Base-by-base conservation (phyloP, 2,113 vertebrate species). In the Labeo rohita region DNA sequence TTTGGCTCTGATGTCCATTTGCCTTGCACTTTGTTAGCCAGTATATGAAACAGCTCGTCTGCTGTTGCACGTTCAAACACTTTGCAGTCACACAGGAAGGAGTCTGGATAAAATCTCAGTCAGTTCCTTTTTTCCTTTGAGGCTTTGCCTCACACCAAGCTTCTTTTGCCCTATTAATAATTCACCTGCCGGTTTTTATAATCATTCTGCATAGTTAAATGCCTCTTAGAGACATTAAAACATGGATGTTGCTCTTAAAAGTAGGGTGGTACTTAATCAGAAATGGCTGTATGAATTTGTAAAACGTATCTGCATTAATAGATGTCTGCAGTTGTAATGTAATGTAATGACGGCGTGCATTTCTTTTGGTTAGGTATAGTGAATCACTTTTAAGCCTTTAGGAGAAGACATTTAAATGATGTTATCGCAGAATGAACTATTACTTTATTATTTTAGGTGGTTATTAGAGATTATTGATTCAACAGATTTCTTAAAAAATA, bases 111-210 rank as follows among this genome's bases (percentile, higher is more conserved):
- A 52, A 85, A 50, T 66, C n/a, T 49, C 43, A 47, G 39, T 39
- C 49, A 43, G n/a, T 49, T 77, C 59, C 34, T 85, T 65, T 66
- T 49, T 50, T 66, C 74, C 61, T 77, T 54, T n/a, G 18, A 43
- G 54, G 18, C 10, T 18, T 68, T 81, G 39, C 39, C 13, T 65
- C 45, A 45, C 36, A 80, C 43, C 10, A 47, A 6, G n/a, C 12
- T 47, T 16, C n/a, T 81, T 66, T 79, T n/a, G 10, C 16, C 59
- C 59, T 85, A 54, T 78, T 85, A 85, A 85, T 85, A 78, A 85
- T 78, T 78, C 73, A 85, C 74, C 47, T 85, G 61, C 59, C 21
- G 4, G 83, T 39, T 78, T 75, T 74, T 76, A 45, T 68, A 78
- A 85, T 66, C 73, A 36, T 68, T 49, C 47, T 77, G 73, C 54